Percentiles rank a stretch among this genome's conserved stretches.
Conservation (phyloP, 2,888 invertebrate species). For the Ophonus ardosiacus region DNA sequence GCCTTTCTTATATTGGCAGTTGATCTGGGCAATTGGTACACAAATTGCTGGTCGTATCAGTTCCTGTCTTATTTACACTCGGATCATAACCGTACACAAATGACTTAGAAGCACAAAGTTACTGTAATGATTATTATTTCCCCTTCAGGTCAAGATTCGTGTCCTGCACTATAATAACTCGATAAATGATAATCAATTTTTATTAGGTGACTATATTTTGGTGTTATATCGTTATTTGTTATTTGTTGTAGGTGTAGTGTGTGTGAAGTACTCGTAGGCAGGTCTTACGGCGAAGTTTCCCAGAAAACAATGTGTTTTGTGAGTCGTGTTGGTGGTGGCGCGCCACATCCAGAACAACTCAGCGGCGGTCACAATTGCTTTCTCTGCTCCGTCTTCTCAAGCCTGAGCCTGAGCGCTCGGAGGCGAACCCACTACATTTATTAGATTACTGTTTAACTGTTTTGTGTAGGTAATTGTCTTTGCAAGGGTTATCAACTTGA, state of each 20-base stretch:
- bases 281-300: conserved; percentile 5
- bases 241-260: neutral
- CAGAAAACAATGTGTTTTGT: conserved; percentile 48
- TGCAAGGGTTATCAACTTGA: conserved; percentile 62
- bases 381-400: neutral
- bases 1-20: too few species aligned
- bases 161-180: too few species aligned
- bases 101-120: too few species aligned
- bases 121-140: too few species aligned
- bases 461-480: conserved; percentile 62
- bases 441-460: conserved; percentile 62
- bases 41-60: too few species aligned
- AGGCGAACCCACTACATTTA: conserved; percentile 60
- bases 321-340: neutral
- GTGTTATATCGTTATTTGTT: too few species aligned
- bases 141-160: too few species aligned
- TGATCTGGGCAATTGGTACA: too few species aligned
- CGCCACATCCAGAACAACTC: neutral
- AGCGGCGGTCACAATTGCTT: conserved; percentile 16
- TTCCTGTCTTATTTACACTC: too few species aligned
- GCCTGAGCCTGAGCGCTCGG: neutral
- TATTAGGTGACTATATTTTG: too few species aligned
- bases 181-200: too few species aligned
- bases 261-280: neutral
- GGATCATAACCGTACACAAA: too few species aligned